Evolutionary conservation across 37 sponge, comb jelly and placozoan genomes (phyloP).

Genomic region (Bolinopsis microptera): DNA sequence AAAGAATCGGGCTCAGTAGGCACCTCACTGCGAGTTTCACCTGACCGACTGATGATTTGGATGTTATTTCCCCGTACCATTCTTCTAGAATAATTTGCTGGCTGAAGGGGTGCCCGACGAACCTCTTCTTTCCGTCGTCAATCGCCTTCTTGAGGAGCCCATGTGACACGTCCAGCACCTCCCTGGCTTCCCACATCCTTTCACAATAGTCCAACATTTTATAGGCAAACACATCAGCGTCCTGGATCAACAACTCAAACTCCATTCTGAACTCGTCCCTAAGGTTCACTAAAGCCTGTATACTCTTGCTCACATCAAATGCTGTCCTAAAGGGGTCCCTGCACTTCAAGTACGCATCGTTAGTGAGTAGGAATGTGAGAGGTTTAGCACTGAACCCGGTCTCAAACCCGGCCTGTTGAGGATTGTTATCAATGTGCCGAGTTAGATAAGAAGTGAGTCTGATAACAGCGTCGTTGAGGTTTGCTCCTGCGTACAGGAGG

Average conservation of each 20-base stretch:
- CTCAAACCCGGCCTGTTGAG: not conserved
- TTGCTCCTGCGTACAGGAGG: constrained; percentile 28
- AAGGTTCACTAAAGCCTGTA: not conserved
- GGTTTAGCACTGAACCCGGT: constrained; percentile 9
- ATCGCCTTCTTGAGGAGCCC: constrained; percentile 28
- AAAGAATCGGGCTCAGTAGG: not conserved
- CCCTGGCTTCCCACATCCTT: constrained; percentile 57
- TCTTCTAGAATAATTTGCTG: constrained; percentile 41
- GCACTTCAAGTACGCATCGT: constrained; percentile 7
- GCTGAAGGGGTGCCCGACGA: constrained; percentile 35
- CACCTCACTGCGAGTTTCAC: not conserved
- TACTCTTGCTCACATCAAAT: constrained; percentile 30
- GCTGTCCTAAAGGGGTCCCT: constrained; percentile 51
- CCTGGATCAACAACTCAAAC: constrained; percentile 30
- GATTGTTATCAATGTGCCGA: not conserved
- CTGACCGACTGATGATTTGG: not conserved
- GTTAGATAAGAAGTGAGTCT: constrained; percentile 7
- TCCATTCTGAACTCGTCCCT: constrained; percentile 33
- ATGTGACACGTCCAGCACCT: not conserved
- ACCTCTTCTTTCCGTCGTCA: constrained; percentile 1
- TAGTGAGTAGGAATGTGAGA: not conserved
- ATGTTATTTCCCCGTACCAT: constrained; percentile 11
- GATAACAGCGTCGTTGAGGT: constrained; percentile 32
- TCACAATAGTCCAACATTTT: constrained; percentile 30
- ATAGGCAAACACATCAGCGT: constrained; percentile 38